Conservation (phyloP, 2,888 invertebrate genomes). For the Podabrus alpinus region DNA sequence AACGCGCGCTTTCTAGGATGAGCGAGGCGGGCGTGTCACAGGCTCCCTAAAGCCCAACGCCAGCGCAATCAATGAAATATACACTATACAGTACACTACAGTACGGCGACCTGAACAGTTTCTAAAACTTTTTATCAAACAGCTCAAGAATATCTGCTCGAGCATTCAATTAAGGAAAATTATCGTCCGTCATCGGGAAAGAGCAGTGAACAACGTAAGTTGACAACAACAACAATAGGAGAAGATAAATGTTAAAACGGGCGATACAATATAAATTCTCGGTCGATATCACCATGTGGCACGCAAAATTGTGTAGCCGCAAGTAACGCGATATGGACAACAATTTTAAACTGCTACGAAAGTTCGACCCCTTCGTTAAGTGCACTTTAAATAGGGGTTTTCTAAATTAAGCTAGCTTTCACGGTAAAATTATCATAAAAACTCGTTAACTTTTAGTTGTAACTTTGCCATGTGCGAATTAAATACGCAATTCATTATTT, state of each 20-base stretch:
- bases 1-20: slow-evolving; percentile 55
- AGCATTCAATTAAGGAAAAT: slow-evolving; percentile 19
- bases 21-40: slow-evolving; percentile 56
- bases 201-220: slow-evolving; percentile 16
- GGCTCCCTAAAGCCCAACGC: slow-evolving; percentile 52
- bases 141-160: background rate
- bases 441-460: background rate
- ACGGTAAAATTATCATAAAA: background rate
- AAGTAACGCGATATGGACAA: slow-evolving; percentile 17
- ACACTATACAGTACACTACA: slow-evolving; percentile 49
- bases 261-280: slow-evolving; percentile 18
- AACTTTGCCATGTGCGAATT: slow-evolving; percentile 17
- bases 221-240: slow-evolving; percentile 17
- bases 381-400: background rate
- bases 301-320: slow-evolving; percentile 15
- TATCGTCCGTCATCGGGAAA: slow-evolving; percentile 11
- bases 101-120: slow-evolving; percentile 22
- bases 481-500: slow-evolving; percentile 43
- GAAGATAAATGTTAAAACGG: slow-evolving; percentile 20
- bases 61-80: slow-evolving; percentile 55
- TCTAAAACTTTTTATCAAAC: slow-evolving; percentile 11
- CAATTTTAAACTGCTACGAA: slow-evolving; percentile 1
- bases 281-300: slow-evolving; percentile 21
- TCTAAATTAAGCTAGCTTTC: background rate
- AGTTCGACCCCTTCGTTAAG: background rate